phyloP scores from a whole-genome alignment of 2,113 vertebrate genomes.

The Limanda limanda region DNA sequence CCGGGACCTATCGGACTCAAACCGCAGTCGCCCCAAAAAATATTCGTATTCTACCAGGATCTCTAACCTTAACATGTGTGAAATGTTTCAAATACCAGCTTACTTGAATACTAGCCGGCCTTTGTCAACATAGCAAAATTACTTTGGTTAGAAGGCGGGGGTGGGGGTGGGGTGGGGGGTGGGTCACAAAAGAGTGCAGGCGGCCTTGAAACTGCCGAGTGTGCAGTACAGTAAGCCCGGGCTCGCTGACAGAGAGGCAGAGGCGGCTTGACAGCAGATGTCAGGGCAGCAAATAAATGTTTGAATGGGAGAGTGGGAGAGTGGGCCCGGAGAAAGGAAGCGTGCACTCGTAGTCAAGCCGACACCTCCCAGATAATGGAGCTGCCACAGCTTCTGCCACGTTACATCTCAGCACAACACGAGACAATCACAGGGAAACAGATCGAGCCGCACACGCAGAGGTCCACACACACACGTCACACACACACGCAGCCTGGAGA shows the following conservation, averaged over 20 bases:
- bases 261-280: conserved; percentile 64
- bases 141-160: background rate
- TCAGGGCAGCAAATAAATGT: conserved; percentile 74
- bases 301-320: conserved; percentile 76
- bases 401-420: conserved; percentile 62
- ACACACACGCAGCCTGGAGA: conserved; percentile 12
- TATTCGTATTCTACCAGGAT: background rate
- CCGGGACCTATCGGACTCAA: background rate
- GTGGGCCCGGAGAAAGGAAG: conserved; percentile 60
- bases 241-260: conserved; percentile 59
- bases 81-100: background rate
- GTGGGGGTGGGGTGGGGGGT: background rate
- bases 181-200: conserved; percentile 1
- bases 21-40: background rate
- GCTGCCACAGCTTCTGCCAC: conserved; percentile 68
- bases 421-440: conserved; percentile 57
- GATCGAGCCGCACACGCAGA: conserved; percentile 2
- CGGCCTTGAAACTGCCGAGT: conserved; percentile 19
- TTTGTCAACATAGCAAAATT: background rate
- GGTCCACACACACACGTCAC: background rate
- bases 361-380: conserved; percentile 78
- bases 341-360: conserved; percentile 63
- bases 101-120: background rate
- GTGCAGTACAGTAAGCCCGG: conserved; percentile 52
- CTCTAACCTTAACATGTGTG: background rate